A percentile compares a stretch with the other conserved stretches of the same genome.
These are phyloP conservation scores for Carapus acus DNA, from an alignment of 2,797 vertebrate genomes.

Conservation along the genomic window DNA sequence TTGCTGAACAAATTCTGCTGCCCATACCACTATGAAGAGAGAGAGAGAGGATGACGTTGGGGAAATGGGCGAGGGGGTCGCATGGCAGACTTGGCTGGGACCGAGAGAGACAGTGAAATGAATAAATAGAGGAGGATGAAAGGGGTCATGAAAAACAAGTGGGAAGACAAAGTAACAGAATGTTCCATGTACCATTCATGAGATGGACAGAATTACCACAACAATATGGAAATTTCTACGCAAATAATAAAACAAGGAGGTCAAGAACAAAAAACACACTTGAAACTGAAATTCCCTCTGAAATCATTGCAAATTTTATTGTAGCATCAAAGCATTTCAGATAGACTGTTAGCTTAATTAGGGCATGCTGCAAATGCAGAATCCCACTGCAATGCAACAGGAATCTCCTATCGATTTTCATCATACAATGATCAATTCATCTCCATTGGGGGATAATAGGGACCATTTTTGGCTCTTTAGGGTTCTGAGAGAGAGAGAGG, in stretches of 20 bases:
- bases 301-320: slow-evolving; percentile 55
- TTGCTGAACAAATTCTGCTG: slow-evolving; percentile 66
- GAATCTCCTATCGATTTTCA: slow-evolving; percentile 68
- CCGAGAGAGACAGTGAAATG: too few relatives aligned
- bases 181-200: slow-evolving; percentile 32
- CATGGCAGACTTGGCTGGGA: too few relatives aligned
- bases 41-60: slow-evolving; percentile 8
- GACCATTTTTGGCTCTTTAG: slow-evolving; percentile 72
- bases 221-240: slow-evolving; percentile 21
- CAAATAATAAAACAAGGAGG: slow-evolving; percentile 21
- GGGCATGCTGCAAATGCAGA: slow-evolving; percentile 51
- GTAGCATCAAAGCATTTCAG: slow-evolving; percentile 49
- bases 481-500: slow-evolving; percentile 46
- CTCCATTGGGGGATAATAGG: slow-evolving; percentile 72
- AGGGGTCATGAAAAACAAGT: slow-evolving; percentile 15
- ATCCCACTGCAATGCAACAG: slow-evolving; percentile 62
- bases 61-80: neutral
- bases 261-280: slow-evolving; percentile 11
- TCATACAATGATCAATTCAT: slow-evolving; percentile 69
- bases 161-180: slow-evolving; percentile 29
- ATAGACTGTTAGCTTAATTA: slow-evolving; percentile 72
- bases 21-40: slow-evolving; percentile 55
- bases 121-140: neutral
- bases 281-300: slow-evolving; percentile 23
- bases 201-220: slow-evolving; percentile 39